Evolutionary conservation across 2,888 invertebrate species (phyloP).

Genomic region (Spilosoma lubricipeda): DNA sequence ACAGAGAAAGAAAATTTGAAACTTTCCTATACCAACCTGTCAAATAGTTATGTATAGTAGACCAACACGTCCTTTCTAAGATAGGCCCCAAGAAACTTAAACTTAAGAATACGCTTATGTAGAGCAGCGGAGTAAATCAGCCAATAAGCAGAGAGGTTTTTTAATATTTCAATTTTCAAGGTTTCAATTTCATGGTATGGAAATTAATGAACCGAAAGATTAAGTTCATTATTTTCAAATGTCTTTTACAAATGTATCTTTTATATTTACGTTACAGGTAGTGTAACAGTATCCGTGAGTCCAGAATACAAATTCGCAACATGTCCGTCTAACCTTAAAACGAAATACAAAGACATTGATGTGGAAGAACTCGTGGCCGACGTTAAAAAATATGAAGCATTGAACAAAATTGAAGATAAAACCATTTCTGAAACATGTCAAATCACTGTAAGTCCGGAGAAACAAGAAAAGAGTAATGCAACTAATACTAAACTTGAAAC

Average conservation of each 20-base stretch:
- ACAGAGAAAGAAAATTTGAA: too few species aligned
- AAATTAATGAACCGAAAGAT: too few species aligned
- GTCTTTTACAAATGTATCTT: background rate
- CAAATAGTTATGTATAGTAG: too few species aligned
- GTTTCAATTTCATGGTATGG: too few species aligned
- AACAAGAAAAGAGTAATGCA: background rate
- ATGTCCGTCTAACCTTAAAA: slow-evolving; percentile 65
- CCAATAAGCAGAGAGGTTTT: too few species aligned
- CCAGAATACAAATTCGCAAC: slow-evolving; percentile 69
- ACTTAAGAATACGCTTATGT: too few species aligned
- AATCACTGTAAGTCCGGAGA: background rate
- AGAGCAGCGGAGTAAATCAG: too few species aligned
- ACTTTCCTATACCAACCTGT: too few species aligned
- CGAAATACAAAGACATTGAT: slow-evolving; percentile 37
- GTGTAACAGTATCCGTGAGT: slow-evolving; percentile 59
- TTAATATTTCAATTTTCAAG: too few species aligned
- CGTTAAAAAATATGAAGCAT: background rate
- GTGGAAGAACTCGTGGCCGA: slow-evolving; percentile 2
- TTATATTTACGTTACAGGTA: slow-evolving; percentile 59
- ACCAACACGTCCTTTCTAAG: too few species aligned
- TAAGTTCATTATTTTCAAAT: too few species aligned
- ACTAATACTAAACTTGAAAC: background rate
- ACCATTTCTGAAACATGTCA: background rate
- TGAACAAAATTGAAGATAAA: background rate
- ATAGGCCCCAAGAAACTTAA: too few species aligned